A percentile compares a stretch with the other conserved stretches of the same genome.
phyloP scores from a whole-genome alignment of 2,888 invertebrate species.

The Dicycla oo region DNA sequence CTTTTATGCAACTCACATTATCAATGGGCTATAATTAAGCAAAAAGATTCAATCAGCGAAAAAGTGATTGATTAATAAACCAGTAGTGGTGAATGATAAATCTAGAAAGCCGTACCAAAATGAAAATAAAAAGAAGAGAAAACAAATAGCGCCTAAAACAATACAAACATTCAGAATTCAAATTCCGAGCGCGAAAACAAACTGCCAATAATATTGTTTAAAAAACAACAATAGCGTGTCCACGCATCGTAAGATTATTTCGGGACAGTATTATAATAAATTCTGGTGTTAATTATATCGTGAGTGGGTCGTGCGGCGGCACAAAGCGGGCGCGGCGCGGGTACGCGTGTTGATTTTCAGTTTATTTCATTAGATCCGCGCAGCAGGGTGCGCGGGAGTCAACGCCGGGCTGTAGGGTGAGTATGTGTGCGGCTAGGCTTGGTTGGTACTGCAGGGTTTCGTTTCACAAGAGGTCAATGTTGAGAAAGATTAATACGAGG shows the following conservation, averaged over 20 bases:
- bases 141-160: slow-evolving; percentile 40
- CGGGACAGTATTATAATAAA: slow-evolving; percentile 81
- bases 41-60: background rate
- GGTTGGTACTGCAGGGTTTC: background rate
- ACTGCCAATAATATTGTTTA: slow-evolving; percentile 65
- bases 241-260: slow-evolving; percentile 75
- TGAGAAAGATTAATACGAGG: background rate
- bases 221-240: slow-evolving; percentile 80
- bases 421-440: slow-evolving; percentile 49
- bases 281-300: slow-evolving; percentile 88
- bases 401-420: slow-evolving; percentile 74
- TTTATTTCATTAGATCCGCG: slow-evolving; percentile 90
- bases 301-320: slow-evolving; percentile 74
- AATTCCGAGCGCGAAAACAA: slow-evolving; percentile 63
- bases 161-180: slow-evolving; percentile 53
- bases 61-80: background rate
- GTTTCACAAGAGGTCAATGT: background rate
- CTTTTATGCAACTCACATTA: background rate
- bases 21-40: background rate
- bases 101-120: slow-evolving; percentile 5
- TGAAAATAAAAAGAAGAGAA: slow-evolving; percentile 6
- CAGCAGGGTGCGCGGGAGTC: slow-evolving; percentile 85
- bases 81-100: background rate
- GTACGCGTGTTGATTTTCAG: slow-evolving; percentile 89
- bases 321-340: slow-evolving; percentile 73